A percentile compares a stretch with the other conserved stretches of the same genome.
Evolutionary conservation across 1,140 invertebrate genomes (phyloP).

Genomic region (Trichomalopsis sarcophagae): DNA sequence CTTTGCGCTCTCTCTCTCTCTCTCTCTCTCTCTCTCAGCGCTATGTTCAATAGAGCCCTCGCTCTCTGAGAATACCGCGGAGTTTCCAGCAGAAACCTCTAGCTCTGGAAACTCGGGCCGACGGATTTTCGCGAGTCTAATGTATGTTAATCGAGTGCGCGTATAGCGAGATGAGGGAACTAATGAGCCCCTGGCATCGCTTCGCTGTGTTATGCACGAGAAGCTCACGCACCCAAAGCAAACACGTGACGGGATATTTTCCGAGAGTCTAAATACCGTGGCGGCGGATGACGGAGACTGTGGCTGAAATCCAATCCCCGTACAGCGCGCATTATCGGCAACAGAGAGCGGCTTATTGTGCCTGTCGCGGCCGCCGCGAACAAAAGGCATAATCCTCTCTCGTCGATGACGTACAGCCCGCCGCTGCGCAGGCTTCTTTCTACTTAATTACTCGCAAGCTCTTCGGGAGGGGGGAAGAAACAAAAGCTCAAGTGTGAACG

Average conservation of each 20-base stretch:
- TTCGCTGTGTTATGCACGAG: not conserved
- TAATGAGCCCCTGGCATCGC: not conserved
- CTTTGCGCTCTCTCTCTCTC: not conserved
- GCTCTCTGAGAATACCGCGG: not conserved
- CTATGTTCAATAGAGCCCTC: not conserved
- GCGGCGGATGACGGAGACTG: not conserved
- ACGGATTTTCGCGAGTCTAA: no score
- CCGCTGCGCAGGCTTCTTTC: no score
- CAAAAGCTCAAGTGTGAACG: no score
- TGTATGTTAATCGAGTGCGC: no score
- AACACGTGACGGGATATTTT: not conserved
- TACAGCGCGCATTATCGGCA: not conserved
- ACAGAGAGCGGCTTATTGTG: not conserved
- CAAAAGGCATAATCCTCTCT: not conserved
- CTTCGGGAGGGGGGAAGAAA: not conserved
- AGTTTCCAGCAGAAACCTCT: not conserved
- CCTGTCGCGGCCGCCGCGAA: not conserved
- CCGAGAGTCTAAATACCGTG: not conserved
- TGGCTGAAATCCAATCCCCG: not conserved
- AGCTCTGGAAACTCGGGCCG: no score
- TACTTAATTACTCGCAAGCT: no score
- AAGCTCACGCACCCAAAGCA: constrained; percentile 5
- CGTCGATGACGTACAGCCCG: not conserved
- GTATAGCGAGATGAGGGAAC: not conserved
- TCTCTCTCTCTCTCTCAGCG: no score